phyloP scores from a whole-genome alignment of 2,888 invertebrate species.

The Gymnosoma rotundatum region DNA sequence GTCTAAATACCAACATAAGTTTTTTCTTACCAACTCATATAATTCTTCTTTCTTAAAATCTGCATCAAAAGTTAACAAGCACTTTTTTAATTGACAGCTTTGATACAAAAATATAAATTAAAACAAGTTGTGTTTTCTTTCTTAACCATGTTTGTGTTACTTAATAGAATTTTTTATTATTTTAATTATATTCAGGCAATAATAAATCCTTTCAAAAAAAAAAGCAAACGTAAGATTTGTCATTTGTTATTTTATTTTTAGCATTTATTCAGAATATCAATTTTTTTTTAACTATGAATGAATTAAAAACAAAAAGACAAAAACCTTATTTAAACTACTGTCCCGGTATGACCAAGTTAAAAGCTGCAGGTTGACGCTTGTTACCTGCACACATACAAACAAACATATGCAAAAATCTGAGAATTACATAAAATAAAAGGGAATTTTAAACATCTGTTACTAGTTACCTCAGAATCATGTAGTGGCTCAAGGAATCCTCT shows the following conservation, averaged over 20 bases:
- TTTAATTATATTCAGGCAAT: too few species aligned
- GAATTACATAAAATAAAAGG: background rate
- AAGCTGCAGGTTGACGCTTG: constrained; percentile 5
- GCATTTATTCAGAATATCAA: background rate
- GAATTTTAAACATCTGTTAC: too few species aligned
- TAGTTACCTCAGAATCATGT: constrained; percentile 13
- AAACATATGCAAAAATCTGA: background rate
- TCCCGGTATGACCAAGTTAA: constrained; percentile 15
- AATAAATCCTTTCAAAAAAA: background rate
- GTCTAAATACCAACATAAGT: too few species aligned
- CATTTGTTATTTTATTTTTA: background rate
- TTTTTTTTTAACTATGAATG: constrained; percentile 2
- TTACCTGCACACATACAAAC: constrained; percentile 1
- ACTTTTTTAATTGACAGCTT: too few species aligned
- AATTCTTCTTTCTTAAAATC: too few species aligned
- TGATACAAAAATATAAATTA: too few species aligned
- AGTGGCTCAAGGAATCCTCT: constrained; percentile 63
- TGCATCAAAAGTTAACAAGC: too few species aligned
- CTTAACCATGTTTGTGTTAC: too few species aligned
- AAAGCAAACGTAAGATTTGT: background rate
- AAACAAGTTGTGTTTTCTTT: too few species aligned
- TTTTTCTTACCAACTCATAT: too few species aligned
- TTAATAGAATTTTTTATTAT: too few species aligned
- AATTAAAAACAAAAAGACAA: background rate
- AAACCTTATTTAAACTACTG: background rate